Evolutionary conservation across 2,113 vertebrate genomes (phyloP), one percentile per base, ranked within the genome.

Genomic region (Aegithalos caudatus): DNA sequence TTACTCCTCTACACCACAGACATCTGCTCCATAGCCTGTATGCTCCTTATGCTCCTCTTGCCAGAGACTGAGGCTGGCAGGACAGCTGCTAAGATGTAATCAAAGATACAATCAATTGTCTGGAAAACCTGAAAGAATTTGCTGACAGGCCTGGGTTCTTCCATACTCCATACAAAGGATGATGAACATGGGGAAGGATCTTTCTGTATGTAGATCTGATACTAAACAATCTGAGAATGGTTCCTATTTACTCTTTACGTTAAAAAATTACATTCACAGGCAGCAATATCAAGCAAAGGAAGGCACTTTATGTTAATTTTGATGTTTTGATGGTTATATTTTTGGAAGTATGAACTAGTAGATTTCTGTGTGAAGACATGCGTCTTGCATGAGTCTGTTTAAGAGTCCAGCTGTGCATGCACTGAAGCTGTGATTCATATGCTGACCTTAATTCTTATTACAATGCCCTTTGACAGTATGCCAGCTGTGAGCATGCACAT

Each of bases 361-460:
- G 54, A 28, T 77, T 58, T 90, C 35, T 58, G 33, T 93, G 50
- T 81, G 67, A 81, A 84, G 48, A 53, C 1, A 3, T 13, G 67
- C 88, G 16, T 51, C 60, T 94, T 82, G 42, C 67, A 45, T 77
- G 38, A 65, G 54, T 88, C 50, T 67, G 71, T 85, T 87, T 58
- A 65, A 80, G 71, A 80, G 69, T 90, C 80, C 82, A 90, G 60
- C 93, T 88, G 79, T 83, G 82, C 47, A 10, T 48, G 57, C 56
- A 35, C 22, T 71, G 90, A 90, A 82, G 60, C 28, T 28, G 62
- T 93, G 86, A 81, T 92, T 83, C 82, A 71, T 86, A 48, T 71
- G 45, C 79, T 93, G 90, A 96, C 90, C 90, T 94, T 93, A 94
- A 94, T 93, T 92, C 72, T 47, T 74, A 84, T 61, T 94, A 88